These are phyloP conservation scores for Aromia moschata DNA, from an alignment of 2,888 invertebrate genomes.

Conservation along the genomic window DNA sequence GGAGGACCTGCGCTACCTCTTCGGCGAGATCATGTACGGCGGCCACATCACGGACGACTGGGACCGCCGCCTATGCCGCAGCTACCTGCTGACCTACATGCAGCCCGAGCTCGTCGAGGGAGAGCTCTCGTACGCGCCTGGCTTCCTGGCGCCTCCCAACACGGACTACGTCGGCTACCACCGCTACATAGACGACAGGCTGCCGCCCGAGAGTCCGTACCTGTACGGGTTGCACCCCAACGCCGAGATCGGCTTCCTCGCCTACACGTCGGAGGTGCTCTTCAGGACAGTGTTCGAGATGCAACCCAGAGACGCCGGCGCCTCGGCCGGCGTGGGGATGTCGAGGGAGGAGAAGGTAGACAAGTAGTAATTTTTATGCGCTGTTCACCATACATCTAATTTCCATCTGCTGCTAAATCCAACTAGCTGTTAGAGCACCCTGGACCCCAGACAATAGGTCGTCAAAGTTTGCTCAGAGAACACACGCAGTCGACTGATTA, in stretches of 20 bases:
- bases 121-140: slow-evolving; percentile 79
- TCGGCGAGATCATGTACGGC: slow-evolving; percentile 98
- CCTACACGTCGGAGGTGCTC: slow-evolving; percentile 83
- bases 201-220: slow-evolving; percentile 89
- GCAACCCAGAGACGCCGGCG: slow-evolving; percentile 85
- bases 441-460: too few relatives aligned
- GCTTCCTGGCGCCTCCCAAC: slow-evolving; percentile 88
- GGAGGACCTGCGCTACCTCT: slow-evolving; percentile 93
- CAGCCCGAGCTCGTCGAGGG: slow-evolving; percentile 88
- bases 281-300: slow-evolving; percentile 88
- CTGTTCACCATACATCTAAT: too few relatives aligned
- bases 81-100: slow-evolving; percentile 88
- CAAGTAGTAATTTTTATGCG: too few relatives aligned
- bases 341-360: slow-evolving; percentile 85
- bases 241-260: slow-evolving; percentile 93
- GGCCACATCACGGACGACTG: slow-evolving; percentile 98
- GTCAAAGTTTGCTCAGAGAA: too few relatives aligned
- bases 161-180: slow-evolving; percentile 89
- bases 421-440: too few relatives aligned
- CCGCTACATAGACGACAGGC: slow-evolving; percentile 82
- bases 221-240: slow-evolving; percentile 94
- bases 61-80: slow-evolving; percentile 88
- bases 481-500: too few relatives aligned
- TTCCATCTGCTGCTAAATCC: too few relatives aligned
- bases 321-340: slow-evolving; percentile 72